Conservation (phyloP, 2,888 invertebrate genomes). For the Sericinus montela region DNA sequence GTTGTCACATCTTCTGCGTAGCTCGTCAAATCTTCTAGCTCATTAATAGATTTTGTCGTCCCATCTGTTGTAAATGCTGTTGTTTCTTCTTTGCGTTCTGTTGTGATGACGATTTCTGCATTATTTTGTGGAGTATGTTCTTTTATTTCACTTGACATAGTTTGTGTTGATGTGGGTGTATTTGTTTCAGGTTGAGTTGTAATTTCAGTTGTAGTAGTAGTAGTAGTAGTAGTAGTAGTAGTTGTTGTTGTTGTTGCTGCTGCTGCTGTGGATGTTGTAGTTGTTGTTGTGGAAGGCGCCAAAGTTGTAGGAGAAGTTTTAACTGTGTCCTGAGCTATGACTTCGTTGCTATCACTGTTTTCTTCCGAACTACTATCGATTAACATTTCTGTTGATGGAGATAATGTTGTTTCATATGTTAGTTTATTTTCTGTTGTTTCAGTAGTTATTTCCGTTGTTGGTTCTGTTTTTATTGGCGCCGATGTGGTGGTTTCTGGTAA, state of each 20-base stretch:
- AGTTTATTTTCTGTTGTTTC: conserved; percentile 30
- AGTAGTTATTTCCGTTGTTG: conserved; percentile 40
- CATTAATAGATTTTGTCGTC: conserved; percentile 44
- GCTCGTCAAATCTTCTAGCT: conserved; percentile 47
- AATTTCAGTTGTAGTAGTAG: conserved; percentile 21
- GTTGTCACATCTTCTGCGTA: conserved; percentile 54
- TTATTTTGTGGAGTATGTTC: conserved; percentile 33
- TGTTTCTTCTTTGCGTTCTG: conserved; percentile 25
- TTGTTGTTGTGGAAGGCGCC: conserved; percentile 25
- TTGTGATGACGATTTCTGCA: conserved; percentile 39
- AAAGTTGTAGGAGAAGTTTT: conserved; percentile 29
- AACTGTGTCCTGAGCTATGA: conserved; percentile 40
- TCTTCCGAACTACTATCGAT: conserved; percentile 45
- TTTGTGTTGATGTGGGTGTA: conserved; percentile 2
- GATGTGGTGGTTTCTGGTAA: conserved; percentile 21
- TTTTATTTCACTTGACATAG: conserved; percentile 17
- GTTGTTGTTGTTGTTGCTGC: conserved; percentile 15
- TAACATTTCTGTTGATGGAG: conserved; percentile 27
- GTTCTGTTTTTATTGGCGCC: conserved; percentile 33
- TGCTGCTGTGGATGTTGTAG: conserved; percentile 27
- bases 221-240: too few relatives aligned
- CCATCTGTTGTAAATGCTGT: conserved; percentile 36
- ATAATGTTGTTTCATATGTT: conserved; percentile 24
- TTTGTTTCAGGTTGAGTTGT: conserved; percentile 19
- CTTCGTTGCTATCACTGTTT: conserved; percentile 61